phyloP scores from a whole-genome alignment of 2,113 vertebrate species.

The Lepisosteus oculatus region DNA sequence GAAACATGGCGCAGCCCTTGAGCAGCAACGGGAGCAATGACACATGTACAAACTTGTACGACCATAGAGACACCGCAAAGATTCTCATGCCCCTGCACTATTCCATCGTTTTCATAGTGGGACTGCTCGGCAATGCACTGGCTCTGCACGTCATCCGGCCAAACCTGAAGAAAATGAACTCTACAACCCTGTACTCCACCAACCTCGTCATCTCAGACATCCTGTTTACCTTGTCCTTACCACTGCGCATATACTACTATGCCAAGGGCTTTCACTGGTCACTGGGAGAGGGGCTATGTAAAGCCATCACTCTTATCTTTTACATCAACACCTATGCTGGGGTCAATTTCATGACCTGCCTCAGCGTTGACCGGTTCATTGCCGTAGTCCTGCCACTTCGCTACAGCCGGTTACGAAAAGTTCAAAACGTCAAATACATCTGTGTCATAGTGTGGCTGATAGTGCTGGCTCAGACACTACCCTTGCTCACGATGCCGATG shows the following conservation, averaged over 20 bases:
- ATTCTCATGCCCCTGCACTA: constrained; percentile 81
- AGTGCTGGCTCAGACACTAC: constrained; percentile 86
- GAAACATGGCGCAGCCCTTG: no score
- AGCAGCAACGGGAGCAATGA: neutral
- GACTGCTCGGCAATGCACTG: constrained; percentile 80
- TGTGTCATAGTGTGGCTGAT: constrained; percentile 81
- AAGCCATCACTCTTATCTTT: constrained; percentile 77
- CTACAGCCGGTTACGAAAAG: constrained; percentile 73
- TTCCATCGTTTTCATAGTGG: constrained; percentile 72
- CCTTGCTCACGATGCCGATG: constrained; percentile 76
- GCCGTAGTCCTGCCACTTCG: constrained; percentile 87
- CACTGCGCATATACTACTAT: constrained; percentile 83
- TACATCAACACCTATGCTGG: constrained; percentile 94
- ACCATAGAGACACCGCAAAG: constrained; percentile 71
- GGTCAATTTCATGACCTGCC: constrained; percentile 95
- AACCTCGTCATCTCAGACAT: constrained; percentile 92
- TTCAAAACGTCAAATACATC: constrained; percentile 76
- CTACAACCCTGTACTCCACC: constrained; percentile 91
- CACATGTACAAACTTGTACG: constrained; percentile 73
- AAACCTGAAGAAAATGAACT: constrained; percentile 93
- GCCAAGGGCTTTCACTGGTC: constrained; percentile 87
- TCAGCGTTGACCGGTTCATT: constrained; percentile 90
- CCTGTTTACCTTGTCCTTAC: constrained; percentile 81
- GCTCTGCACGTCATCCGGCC: constrained; percentile 84
- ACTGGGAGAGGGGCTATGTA: constrained; percentile 75